Conservation (phyloP, 2,888 invertebrate species). For the Spicauda simplicius region DNA sequence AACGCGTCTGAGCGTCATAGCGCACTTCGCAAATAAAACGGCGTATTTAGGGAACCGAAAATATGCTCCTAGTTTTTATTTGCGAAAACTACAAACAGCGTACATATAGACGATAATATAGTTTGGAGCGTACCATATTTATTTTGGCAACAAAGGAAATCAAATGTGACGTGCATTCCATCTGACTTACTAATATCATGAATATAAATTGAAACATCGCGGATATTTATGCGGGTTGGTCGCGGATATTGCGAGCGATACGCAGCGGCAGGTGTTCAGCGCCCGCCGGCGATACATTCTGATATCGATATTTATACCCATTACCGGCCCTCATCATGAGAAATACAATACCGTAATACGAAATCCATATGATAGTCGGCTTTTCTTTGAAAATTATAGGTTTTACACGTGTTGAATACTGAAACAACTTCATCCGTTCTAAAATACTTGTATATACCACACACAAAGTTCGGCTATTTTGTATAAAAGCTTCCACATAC, state of each 20-base stretch:
- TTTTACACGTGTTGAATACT: conserved; percentile 20
- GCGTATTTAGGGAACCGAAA: conserved; percentile 17
- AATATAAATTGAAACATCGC: conserved; percentile 84
- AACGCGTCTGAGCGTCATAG: conserved; percentile 27
- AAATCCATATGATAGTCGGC: conserved; percentile 18
- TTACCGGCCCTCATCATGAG: conserved; percentile 69
- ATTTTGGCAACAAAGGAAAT: conserved; percentile 78
- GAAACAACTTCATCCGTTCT: conserved; percentile 1
- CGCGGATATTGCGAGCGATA: conserved; percentile 72
- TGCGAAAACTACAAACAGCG: conserved; percentile 19
- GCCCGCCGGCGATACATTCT: conserved; percentile 75
- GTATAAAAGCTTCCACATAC: not conserved
- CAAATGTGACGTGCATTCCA: conserved; percentile 75
- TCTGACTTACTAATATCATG: conserved; percentile 79
- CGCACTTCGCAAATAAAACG: conserved; percentile 30
- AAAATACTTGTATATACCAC: not conserved
- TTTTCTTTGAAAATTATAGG: conserved; percentile 12
- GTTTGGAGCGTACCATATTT: conserved; percentile 51
- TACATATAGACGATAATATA: conserved; percentile 9
- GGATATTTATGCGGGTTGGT: conserved; percentile 78
- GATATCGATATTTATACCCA: conserved; percentile 81
- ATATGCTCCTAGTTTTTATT: conserved; percentile 25
- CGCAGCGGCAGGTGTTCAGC: conserved; percentile 76
- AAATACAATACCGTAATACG: conserved; percentile 57
- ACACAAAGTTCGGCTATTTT: not conserved